Conservation (phyloP, 2,888 invertebrate species). For the Automeris io region DNA sequence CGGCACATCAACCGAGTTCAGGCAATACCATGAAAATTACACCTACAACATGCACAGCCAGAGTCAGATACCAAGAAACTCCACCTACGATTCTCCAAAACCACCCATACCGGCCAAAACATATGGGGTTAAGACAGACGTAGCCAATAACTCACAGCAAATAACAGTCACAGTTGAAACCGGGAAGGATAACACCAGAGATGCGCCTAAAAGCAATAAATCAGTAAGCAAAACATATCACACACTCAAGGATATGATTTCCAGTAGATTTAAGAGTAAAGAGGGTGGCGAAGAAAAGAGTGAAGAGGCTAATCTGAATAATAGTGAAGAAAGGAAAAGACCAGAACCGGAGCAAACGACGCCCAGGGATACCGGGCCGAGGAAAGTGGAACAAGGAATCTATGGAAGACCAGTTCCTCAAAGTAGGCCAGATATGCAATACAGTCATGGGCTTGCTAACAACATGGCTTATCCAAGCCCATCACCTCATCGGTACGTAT, state of each 20-base stretch:
- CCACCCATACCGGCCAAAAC: conserved; percentile 72
- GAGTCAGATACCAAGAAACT: conserved; percentile 57
- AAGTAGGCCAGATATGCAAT: conserved; percentile 53
- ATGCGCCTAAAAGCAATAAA: conserved; percentile 77
- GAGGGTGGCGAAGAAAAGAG: conserved; percentile 74
- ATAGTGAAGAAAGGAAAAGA: conserved; percentile 77
- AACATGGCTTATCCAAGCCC: conserved; percentile 66
- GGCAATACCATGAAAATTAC: conserved; percentile 75
- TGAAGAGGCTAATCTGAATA: conserved; percentile 77
- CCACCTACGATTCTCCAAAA: conserved; percentile 63
- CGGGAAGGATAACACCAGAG: conserved; percentile 74
- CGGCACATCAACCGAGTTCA: conserved; percentile 66
- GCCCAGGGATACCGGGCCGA: conserved; percentile 57
- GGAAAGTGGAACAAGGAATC: conserved; percentile 77
- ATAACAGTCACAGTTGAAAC: conserved; percentile 79
- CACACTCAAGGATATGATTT: conserved; percentile 89
- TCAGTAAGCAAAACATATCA: conserved; percentile 88
- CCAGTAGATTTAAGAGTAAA: conserved; percentile 84
- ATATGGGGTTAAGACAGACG: conserved; percentile 49
- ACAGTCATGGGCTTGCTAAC: conserved; percentile 52
- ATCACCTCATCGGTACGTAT: conserved; percentile 60
- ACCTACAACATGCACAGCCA: conserved; percentile 65
- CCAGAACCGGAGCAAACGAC: conserved; percentile 61
- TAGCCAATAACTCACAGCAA: conserved; percentile 65
- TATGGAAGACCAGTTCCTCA: conserved; percentile 79